These are phyloP conservation scores for Blastobasis adustella DNA, from an alignment of 2,888 invertebrate genomes.

Conservation along the genomic window DNA sequence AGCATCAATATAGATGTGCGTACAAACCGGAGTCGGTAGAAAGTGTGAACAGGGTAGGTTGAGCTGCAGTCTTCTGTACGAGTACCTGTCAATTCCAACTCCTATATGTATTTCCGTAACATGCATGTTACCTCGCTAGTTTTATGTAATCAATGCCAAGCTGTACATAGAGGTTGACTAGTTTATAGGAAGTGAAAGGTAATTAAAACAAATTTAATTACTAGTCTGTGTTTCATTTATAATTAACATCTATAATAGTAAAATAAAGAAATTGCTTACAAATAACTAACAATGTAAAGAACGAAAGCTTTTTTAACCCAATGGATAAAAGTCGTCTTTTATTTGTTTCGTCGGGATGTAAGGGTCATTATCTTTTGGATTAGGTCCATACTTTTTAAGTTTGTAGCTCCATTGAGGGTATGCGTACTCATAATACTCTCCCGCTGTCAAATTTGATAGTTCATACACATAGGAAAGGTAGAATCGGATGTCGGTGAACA, in stretches of 20 bases:
- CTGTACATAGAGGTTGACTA: constrained; percentile 71
- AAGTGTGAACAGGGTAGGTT: too few relatives aligned
- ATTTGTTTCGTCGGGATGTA: too few relatives aligned
- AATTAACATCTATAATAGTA: neutral
- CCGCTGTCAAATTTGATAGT: constrained; percentile 19
- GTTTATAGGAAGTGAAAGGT: constrained; percentile 62
- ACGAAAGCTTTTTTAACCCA: too few relatives aligned
- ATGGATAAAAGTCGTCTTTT: too few relatives aligned
- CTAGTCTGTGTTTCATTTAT: constrained; percentile 2
- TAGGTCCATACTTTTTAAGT: too few relatives aligned
- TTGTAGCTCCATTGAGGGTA: constrained; percentile 35
- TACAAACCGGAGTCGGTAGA: too few relatives aligned
- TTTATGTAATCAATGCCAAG: constrained; percentile 24
- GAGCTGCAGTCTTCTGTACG: too few relatives aligned
- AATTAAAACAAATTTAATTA: constrained; percentile 30
- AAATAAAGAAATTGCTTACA: too few relatives aligned
- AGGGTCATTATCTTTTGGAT: too few relatives aligned
- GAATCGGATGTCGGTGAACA: constrained; percentile 45
- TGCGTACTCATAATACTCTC: constrained; percentile 47
- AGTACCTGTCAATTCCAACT: too few relatives aligned
- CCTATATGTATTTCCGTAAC: neutral
- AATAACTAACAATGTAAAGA: too few relatives aligned
- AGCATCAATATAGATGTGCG: too few relatives aligned
- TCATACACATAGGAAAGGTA: constrained; percentile 25
- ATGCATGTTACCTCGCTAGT: constrained; percentile 5